phyloP scores from a whole-genome alignment of 2,113 vertebrate species.

The Crotalus helleri region DNA sequence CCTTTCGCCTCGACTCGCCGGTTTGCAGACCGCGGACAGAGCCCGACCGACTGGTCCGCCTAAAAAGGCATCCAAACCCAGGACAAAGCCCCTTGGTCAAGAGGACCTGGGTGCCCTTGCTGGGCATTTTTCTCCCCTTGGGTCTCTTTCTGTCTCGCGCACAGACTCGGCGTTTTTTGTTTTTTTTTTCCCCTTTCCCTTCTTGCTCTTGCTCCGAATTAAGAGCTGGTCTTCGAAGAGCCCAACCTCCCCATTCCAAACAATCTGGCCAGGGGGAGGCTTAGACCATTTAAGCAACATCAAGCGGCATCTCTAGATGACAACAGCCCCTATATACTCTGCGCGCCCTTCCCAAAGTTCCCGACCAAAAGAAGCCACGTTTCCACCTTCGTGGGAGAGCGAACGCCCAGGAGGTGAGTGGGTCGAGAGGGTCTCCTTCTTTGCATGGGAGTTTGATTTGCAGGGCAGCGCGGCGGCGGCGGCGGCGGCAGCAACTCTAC shows the following conservation, averaged over 20 bases:
- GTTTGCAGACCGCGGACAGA: not conserved
- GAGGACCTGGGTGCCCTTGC: not conserved
- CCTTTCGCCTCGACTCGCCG: not conserved
- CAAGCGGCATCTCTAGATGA: not conserved
- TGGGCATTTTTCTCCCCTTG: too few relatives aligned
- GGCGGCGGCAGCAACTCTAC: not conserved
- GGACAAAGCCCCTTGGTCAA: not conserved
- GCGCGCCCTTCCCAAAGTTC: conserved; percentile 17
- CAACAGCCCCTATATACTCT: not conserved
- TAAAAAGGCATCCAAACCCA: not conserved
- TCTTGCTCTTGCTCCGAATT: not conserved
- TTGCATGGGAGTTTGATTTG: not conserved
- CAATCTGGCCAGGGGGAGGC: not conserved
- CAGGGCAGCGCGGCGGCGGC: not conserved
- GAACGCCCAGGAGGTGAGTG: not conserved
- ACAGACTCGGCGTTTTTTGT: not conserved
- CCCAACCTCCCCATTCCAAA: not conserved
- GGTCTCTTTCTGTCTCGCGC: not conserved
- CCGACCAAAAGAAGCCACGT: conserved; percentile 18
- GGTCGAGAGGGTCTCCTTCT: conserved; percentile 8
- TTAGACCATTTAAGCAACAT: not conserved
- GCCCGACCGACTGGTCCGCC: not conserved
- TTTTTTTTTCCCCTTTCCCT: too few relatives aligned
- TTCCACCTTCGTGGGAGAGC: not conserved
- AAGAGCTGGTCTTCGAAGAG: not conserved